These are phyloP conservation scores for Copsychus sechellarum DNA, from an alignment of 2,113 vertebrate genomes.

Conservation along the genomic window DNA sequence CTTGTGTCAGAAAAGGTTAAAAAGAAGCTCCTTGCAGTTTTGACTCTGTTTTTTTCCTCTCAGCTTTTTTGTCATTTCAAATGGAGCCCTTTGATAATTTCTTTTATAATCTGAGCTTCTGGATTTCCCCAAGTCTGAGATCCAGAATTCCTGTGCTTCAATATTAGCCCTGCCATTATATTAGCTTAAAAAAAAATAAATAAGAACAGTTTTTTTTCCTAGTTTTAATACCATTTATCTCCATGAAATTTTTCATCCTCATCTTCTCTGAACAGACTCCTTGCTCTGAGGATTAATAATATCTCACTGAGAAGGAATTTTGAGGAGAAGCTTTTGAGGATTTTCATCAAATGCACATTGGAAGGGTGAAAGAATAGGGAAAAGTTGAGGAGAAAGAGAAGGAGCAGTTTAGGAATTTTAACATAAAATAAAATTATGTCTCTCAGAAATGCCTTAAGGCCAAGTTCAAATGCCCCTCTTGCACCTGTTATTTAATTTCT, in stretches of 20 bases:
- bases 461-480: background rate
- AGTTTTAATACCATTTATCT: background rate
- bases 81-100: background rate
- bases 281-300: background rate
- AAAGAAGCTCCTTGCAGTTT: conserved; percentile 26
- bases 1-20: conserved; percentile 20
- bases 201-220: background rate
- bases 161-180: background rate
- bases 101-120: background rate
- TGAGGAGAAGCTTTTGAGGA: background rate
- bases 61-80: background rate
- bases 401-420: background rate
- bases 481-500: background rate
- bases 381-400: background rate
- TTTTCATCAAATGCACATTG: background rate
- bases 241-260: background rate
- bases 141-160: background rate
- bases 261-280: background rate
- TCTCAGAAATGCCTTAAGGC: background rate
- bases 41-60: background rate
- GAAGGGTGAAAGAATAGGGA: background rate
- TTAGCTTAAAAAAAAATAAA: background rate
- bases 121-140: background rate
- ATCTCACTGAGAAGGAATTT: background rate
- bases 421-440: background rate